Evolutionary conservation across 2,113 vertebrate genomes (phyloP).

Genomic region (Ochotona princeps): DNA sequence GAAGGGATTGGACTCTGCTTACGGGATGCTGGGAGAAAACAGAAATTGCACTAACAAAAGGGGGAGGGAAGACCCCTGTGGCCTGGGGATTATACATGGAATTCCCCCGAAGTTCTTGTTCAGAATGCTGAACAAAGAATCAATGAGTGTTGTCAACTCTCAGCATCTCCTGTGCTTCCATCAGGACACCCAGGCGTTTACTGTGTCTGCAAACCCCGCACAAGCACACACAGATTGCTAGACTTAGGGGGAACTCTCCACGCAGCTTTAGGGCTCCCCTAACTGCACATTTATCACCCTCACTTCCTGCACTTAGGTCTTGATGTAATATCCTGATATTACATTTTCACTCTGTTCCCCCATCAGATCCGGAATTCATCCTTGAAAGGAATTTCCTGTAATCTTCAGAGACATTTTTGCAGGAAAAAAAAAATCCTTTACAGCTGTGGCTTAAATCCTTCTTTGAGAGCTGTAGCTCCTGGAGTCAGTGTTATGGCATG

Average conservation of each 20-base stretch:
- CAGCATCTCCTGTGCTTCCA: background rate
- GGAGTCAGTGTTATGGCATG: no score
- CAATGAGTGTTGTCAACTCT: background rate
- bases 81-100: background rate
- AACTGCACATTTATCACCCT: background rate
- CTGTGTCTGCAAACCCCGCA: no score
- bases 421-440: background rate
- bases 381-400: conserved; percentile 67
- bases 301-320: background rate
- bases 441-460: conserved; percentile 23
- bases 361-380: conserved; percentile 24
- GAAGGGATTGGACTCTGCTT: background rate
- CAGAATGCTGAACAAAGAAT: background rate
- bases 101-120: background rate
- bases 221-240: background rate
- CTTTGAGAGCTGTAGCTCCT: background rate
- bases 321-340: conserved; percentile 60
- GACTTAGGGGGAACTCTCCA: background rate
- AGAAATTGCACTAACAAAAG: background rate
- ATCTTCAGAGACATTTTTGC: conserved; percentile 40
- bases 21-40: background rate
- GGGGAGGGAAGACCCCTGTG: background rate
- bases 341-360: conserved; percentile 29
- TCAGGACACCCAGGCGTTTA: no score
- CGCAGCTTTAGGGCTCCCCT: background rate